phyloP scores from a whole-genome alignment of 2,797 vertebrate species.

The Pseudomugil tenellus region DNA sequence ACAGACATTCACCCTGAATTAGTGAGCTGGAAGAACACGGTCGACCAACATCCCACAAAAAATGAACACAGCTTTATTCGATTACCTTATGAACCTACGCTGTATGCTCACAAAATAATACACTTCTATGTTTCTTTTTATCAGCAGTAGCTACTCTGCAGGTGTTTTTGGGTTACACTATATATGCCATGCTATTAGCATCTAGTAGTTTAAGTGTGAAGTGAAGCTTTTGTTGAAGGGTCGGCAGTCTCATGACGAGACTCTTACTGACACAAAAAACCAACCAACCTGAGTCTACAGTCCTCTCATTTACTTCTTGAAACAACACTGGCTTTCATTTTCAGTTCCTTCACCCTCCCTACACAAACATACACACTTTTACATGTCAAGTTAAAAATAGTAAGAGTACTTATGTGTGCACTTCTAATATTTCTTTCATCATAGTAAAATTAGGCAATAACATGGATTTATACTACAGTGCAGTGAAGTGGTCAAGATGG shows the following conservation, averaged over 20 bases:
- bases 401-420: neutral
- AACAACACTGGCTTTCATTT: neutral
- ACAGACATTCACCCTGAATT: conserved; percentile 61
- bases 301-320: conserved; percentile 8
- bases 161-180: conserved; percentile 29
- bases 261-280: conserved; percentile 20
- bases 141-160: conserved; percentile 16
- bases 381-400: conserved; percentile 2
- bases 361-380: neutral
- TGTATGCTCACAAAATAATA: conserved; percentile 19
- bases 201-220: conserved; percentile 20
- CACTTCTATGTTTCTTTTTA: conserved; percentile 26
- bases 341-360: neutral
- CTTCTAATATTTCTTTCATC: neutral
- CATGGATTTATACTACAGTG: neutral
- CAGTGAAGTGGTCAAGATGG: neutral
- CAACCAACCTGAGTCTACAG: neutral
- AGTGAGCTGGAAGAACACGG: conserved; percentile 54
- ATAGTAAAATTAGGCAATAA: neutral
- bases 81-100: conserved; percentile 6
- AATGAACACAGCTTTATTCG: conserved; percentile 2
- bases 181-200: neutral
- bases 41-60: conserved; percentile 29
- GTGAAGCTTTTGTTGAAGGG: conserved; percentile 12
- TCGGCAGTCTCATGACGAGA: conserved; percentile 14